Evolutionary conservation across 2,113 vertebrate genomes (phyloP).

Genomic region (Amazona vittata): DNA sequence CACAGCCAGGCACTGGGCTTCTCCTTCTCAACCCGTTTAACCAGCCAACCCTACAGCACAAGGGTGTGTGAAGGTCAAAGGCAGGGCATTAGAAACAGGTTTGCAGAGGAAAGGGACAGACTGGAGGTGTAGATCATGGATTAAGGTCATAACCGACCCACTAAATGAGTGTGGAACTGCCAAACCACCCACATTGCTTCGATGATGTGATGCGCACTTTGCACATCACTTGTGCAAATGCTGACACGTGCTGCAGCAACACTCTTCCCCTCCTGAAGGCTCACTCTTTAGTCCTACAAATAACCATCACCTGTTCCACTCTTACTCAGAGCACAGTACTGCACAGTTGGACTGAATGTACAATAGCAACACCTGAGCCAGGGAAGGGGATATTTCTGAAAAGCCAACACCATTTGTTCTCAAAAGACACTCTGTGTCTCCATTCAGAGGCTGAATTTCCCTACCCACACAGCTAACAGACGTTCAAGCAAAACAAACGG

Average conservation of each 20-base stretch:
- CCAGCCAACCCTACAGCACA: neutral
- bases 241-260: neutral
- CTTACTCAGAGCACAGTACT: neutral
- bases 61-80: neutral
- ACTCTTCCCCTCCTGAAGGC: neutral
- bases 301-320: accelerated
- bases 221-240: neutral
- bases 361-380: accelerated
- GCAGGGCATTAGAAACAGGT: neutral
- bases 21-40: neutral
- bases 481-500: neutral
- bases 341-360: neutral
- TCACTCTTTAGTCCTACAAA: neutral
- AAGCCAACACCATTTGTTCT: neutral
- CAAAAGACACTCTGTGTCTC: neutral
- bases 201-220: neutral
- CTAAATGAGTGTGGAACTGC: neutral
- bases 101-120: neutral
- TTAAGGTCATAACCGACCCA: neutral
- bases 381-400: neutral
- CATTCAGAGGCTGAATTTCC: neutral
- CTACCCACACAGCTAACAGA: neutral
- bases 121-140: neutral
- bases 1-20: accelerated
- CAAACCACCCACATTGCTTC: neutral